Conservation (phyloP, 1,140 invertebrate genomes). For the Drosophila elegans region DNA sequence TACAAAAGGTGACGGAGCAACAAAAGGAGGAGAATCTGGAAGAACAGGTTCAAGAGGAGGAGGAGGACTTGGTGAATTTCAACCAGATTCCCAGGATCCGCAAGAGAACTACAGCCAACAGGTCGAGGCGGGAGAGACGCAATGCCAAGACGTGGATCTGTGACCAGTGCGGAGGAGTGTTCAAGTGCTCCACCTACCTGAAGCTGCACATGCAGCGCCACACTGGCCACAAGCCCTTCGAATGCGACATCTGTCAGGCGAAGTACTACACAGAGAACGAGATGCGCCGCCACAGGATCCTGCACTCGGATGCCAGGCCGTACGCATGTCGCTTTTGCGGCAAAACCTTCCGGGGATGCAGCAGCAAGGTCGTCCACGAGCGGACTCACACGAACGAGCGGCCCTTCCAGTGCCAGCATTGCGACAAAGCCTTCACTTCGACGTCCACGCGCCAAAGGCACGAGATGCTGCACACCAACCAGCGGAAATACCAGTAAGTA, state of each 20-base stretch:
- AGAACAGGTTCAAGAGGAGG: not conserved
- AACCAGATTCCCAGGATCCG: not conserved
- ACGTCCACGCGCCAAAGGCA: conserved; percentile 54
- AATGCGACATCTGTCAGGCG: conserved; percentile 57
- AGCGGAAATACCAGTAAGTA: conserved; percentile 57
- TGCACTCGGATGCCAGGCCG: conserved; percentile 57
- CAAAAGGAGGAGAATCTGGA: not conserved
- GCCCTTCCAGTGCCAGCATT: conserved; percentile 89
- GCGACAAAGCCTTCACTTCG: conserved; percentile 89
- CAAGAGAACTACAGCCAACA: not conserved
- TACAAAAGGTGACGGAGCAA: not conserved
- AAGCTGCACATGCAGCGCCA: conserved; percentile 59
- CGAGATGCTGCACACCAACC: conserved; percentile 48
- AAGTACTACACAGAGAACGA: conserved; percentile 58
- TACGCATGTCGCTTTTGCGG: conserved; percentile 55
- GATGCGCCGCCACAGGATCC: conserved; percentile 59
- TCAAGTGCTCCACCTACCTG: conserved; percentile 61
- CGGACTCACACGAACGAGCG: conserved; percentile 90
- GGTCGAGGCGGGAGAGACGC: not conserved
- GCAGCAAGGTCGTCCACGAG: conserved; percentile 62
- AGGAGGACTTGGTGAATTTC: not conserved
- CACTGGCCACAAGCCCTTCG: conserved; percentile 54
- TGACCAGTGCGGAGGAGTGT: conserved; percentile 61
- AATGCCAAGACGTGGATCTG: conserved; percentile 54
- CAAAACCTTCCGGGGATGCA: conserved; percentile 64